Evolutionary conservation across 2,888 invertebrate species (phyloP), one percentile per base, ranked within the genome.

Genomic region (Drosophila leonis): DNA sequence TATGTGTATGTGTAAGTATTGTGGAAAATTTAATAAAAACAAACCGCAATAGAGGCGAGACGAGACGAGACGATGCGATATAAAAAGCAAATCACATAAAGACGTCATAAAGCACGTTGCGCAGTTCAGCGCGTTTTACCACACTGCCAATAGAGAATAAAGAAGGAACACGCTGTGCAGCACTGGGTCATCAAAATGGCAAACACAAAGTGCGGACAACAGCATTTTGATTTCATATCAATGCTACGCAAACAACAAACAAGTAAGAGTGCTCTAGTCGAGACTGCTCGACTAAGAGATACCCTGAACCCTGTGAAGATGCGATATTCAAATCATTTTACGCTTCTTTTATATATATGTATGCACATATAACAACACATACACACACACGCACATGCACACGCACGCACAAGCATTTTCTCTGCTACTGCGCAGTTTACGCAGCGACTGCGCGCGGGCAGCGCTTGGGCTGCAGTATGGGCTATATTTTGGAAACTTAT

Each of bases 11-110:
- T 64, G 52, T 46, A 39, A 49, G 56, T 49, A 39, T 64, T 44
- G 64, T 48, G 35, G 60, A 52, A 70, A 79, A 77, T 84, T 86
- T 83, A 81, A 88, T 86, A 88, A 86, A 72, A 88, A 81, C 69
- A 79, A 80, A 54, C 79, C 77, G 65, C 83, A 83, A 65, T 70
- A 64, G 60, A 55, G 57, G 66, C 18, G 24, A 60, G 57, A 49
- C 49, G 24, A 37, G 52, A 15, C 46, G 31, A 24, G 24, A 24
- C 24, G 24, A 24, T 35, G 65, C 77, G 51, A 70, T 74, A 77
- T 69, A 77, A 78, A 74, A 59, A 29, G 29, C 64, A 65, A 71
- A 61, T 70, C 81, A 52, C 66, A 86, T 81, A 72, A 88, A 86
- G 78, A 80, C 78, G 77, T 78, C 83, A 88, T 83, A 79, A 83